Evolutionary conservation across 2,113 vertebrate species (phyloP).

Genomic region (Stictonetta naevosa): DNA sequence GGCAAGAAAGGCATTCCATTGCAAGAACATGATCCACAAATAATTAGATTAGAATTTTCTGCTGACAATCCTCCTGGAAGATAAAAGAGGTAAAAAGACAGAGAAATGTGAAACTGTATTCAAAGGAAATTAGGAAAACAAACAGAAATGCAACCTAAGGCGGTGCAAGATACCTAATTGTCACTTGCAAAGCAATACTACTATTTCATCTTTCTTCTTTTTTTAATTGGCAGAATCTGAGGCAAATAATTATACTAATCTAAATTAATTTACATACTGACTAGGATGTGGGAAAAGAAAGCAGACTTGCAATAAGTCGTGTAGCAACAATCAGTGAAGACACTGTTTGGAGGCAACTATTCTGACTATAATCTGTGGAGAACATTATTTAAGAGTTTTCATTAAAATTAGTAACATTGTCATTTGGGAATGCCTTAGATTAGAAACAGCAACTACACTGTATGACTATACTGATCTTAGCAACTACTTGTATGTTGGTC

Average conservation of each 20-base stretch:
- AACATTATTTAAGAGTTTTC: not conserved
- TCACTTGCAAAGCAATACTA: conserved; percentile 4
- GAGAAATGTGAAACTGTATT: not conserved
- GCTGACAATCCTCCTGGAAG: conserved; percentile 1
- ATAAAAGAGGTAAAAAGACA: conserved; percentile 28
- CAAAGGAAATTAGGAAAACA: conserved; percentile 35
- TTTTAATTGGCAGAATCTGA: conserved; percentile 5
- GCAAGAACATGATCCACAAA: not conserved
- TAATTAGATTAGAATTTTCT: conserved; percentile 43
- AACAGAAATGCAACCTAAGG: conserved; percentile 42
- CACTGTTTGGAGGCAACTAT: not conserved
- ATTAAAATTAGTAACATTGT: not conserved
- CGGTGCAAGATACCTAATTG: conserved; percentile 4
- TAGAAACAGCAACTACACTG: not conserved
- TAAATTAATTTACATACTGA: conserved; percentile 21
- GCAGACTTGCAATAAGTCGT: not conserved
- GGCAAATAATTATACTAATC: not conserved
- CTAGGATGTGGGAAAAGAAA: not conserved
- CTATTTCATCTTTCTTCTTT: not conserved
- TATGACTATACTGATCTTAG: not conserved
- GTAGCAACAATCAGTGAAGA: not conserved
- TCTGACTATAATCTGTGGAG: not conserved
- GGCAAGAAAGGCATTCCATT: not conserved
- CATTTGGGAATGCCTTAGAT: not conserved
- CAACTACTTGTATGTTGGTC: not conserved